Evolutionary conservation across 2,113 vertebrate genomes (phyloP).

Genomic region (Xiphophorus maculatus): DNA sequence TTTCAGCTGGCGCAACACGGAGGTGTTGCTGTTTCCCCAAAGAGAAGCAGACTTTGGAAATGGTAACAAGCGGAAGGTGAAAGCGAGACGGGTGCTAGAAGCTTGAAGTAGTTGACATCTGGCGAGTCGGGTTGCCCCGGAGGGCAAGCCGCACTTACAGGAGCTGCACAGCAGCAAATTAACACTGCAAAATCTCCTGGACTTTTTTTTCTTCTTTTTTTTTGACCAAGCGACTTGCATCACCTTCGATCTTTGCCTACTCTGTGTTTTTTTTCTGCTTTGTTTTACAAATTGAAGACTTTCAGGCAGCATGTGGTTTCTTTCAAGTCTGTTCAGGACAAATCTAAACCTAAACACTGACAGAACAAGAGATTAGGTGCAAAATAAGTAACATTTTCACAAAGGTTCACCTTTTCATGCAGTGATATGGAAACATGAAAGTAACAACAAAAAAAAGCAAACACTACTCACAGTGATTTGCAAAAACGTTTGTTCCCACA

Average conservation of each 20-base stretch:
- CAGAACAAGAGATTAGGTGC: not conserved
- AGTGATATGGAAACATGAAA: not conserved
- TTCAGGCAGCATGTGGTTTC: not conserved
- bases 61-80: not conserved
- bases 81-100: not conserved
- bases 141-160: not conserved
- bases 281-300: not conserved
- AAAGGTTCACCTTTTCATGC: not conserved
- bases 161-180: not conserved
- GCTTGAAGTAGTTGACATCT: slow-evolving; percentile 6
- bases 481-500: not conserved
- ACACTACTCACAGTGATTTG: not conserved
- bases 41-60: not conserved
- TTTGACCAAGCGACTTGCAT: not conserved
- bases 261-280: not conserved
- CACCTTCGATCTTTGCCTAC: not conserved
- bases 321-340: not conserved
- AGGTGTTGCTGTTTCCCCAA: not conserved
- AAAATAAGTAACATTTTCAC: not conserved
- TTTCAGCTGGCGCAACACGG: not conserved
- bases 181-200: not conserved
- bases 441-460: not conserved
- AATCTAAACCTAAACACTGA: not conserved
- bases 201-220: not conserved
- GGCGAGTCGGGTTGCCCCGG: not conserved